These are phyloP conservation scores for Eptatretus atami DNA, from an alignment of 2,797 vertebrate genomes.

Conservation along the genomic window DNA sequence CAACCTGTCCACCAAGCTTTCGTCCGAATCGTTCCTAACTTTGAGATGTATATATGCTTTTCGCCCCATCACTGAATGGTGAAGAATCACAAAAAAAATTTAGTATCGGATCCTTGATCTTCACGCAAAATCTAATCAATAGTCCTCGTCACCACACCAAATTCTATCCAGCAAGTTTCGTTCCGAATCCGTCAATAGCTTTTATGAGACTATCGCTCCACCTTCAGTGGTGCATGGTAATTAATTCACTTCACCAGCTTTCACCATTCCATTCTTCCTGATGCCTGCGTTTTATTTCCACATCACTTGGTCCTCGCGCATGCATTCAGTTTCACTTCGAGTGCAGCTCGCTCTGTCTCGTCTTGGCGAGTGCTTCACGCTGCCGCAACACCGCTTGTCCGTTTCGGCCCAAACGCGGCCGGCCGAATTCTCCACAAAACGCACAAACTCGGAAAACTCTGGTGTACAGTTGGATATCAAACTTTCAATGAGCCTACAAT, in stretches of 20 bases:
- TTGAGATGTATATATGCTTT: no score
- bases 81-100: no score
- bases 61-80: no score
- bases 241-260: constrained; percentile 15
- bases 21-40: no score
- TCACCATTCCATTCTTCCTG: constrained; percentile 23
- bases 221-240: constrained; percentile 7
- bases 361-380: constrained; percentile 23
- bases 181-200: no score
- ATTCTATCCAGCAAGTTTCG: no score
- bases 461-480: constrained; percentile 8
- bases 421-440: constrained; percentile 54
- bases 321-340: constrained; percentile 29
- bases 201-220: constrained; percentile 9
- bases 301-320: constrained; percentile 35
- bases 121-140: no score
- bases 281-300: constrained; percentile 40
- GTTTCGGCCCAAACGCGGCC: constrained; percentile 23
- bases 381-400: no score
- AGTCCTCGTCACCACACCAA: background rate
- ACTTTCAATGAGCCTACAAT: constrained; percentile 9
- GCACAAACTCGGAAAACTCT: constrained; percentile 67
- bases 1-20: no score
- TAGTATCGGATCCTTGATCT: no score
- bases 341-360: constrained; percentile 20